A percentile compares a stretch with the other conserved stretches of the same genome.
Evolutionary conservation across 2,113 vertebrate species (phyloP).

Genomic region (Petaurus breviceps): DNA sequence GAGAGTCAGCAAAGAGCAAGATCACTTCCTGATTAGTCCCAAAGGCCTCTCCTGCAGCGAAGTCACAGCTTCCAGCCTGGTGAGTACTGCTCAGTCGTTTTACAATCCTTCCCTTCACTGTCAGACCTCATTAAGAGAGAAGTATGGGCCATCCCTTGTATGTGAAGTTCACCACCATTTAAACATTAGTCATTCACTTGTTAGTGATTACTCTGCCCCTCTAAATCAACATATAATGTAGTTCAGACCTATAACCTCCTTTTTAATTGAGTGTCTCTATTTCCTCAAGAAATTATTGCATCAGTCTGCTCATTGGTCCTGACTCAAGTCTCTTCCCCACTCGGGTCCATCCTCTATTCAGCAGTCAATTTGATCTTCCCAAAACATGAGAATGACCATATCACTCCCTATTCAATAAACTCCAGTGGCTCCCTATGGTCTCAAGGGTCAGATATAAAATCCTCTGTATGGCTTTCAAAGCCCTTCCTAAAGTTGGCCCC

Average conservation of each 20-base stretch:
- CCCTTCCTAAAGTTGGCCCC: not conserved
- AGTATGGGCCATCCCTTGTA: not conserved
- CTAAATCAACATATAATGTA: not conserved
- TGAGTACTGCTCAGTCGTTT: slow-evolving; percentile 78
- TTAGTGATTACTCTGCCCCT: not conserved
- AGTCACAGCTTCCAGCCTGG: slow-evolving; percentile 94
- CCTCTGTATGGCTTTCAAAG: not conserved
- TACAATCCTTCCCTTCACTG: not conserved
- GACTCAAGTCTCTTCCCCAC: not conserved
- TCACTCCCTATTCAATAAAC: not conserved
- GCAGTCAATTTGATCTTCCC: not conserved
- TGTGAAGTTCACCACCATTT: not conserved
- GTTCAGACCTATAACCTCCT: not conserved
- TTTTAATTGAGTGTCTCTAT: not conserved
- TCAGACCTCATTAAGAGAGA: not conserved
- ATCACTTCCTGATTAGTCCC: slow-evolving; percentile 95
- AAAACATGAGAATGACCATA: not conserved
- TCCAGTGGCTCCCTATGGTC: not conserved
- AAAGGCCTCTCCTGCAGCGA: slow-evolving; percentile 92
- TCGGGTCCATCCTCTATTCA: not conserved
- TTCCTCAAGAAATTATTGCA: not conserved
- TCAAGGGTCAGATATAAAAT: not conserved
- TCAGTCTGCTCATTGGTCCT: not conserved
- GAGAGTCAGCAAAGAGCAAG: slow-evolving; percentile 97
- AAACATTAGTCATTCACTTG: not conserved